phyloP scores from a whole-genome alignment of 2,113 vertebrate species.

The Cryptomyrus ogoouensis region DNA sequence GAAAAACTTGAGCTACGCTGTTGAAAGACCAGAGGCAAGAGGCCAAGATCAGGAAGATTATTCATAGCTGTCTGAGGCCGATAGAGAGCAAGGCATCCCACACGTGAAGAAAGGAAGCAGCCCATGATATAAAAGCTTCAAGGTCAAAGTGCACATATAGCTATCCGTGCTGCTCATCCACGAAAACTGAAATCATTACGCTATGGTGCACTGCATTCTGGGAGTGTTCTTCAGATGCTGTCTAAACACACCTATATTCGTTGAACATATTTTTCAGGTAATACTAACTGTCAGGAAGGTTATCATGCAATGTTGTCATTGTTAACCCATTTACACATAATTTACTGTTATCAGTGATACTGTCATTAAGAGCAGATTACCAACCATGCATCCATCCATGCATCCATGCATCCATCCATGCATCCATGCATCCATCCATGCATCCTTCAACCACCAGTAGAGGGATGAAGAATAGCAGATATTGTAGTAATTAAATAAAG shows the following conservation, averaged over 20 bases:
- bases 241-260: neutral
- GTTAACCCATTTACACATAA: neutral
- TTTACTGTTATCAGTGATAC: neutral
- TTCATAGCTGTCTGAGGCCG: neutral
- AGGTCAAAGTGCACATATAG: neutral
- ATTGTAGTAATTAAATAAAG: neutral
- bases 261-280: neutral
- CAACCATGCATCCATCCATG: neutral
- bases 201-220: neutral
- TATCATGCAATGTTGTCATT: neutral
- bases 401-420: neutral
- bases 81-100: neutral
- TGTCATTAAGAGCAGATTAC: neutral
- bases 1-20: neutral
- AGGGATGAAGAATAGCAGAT: neutral
- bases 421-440: neutral
- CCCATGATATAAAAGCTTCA: neutral
- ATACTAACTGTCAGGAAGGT: neutral
- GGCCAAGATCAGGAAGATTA: conserved; percentile 4
- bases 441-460: neutral
- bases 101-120: neutral
- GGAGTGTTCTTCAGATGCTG: neutral
- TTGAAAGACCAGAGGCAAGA: conserved; percentile 13
- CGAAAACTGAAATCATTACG: neutral
- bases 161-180: neutral